Evolutionary conservation across 2,888 invertebrate species (phyloP).

Genomic region (Caenorhabditis sulstoni): DNA sequence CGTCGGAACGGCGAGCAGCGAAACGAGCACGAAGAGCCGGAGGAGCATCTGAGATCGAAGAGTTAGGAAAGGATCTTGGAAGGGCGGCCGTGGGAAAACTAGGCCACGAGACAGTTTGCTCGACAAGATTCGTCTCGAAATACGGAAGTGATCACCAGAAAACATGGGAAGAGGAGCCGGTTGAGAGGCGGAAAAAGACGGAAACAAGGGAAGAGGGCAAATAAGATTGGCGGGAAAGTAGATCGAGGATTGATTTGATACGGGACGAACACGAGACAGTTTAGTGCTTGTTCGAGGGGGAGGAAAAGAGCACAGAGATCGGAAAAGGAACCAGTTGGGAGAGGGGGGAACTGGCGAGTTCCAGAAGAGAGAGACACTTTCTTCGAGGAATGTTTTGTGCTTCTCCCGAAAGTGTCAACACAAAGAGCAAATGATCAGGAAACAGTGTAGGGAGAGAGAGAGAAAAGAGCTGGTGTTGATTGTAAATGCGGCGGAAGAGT

Average conservation of each 20-base stretch:
- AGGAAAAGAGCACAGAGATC: conserved; percentile 20
- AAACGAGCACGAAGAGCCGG: conserved; percentile 1
- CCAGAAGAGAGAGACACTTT: no score
- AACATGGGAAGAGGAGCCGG: conserved; percentile 27
- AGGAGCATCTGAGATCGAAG: conserved; percentile 39
- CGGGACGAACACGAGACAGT: conserved; percentile 6
- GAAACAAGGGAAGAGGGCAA: conserved; percentile 12
- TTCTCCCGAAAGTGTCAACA: not conserved
- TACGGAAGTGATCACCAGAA: conserved; percentile 3
- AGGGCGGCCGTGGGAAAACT: no score
- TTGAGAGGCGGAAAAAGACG: conserved; percentile 24
- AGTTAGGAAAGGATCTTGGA: no score
- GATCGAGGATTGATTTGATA: conserved; percentile 11
- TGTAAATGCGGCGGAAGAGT: no score
- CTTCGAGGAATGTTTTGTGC: no score
- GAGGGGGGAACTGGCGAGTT: not conserved
- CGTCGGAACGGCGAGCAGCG: not conserved
- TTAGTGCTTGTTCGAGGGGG: not conserved
- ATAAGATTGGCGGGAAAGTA: conserved; percentile 1
- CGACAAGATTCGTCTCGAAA: no score
- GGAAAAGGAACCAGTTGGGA: no score
- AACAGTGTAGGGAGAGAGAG: conserved; percentile 6
- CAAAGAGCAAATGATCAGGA: not conserved
- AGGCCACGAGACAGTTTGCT: not conserved
- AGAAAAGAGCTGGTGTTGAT: no score